Base-by-base conservation (phyloP, 2,113 vertebrate genomes). In the Echinops telfairi region DNA sequence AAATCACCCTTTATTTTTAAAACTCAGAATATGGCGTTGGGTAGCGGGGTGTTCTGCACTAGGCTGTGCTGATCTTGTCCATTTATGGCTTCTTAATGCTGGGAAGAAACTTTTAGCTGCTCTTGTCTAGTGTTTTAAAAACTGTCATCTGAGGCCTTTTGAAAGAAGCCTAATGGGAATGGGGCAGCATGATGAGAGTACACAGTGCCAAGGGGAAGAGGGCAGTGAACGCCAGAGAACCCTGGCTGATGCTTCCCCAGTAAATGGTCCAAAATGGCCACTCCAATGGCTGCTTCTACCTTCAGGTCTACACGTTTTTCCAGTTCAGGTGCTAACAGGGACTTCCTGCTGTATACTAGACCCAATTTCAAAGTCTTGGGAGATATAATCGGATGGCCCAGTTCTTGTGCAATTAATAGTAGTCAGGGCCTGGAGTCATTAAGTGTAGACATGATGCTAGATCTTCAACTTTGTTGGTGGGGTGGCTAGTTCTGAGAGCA, bases 381-480 rank as follows among this genome's bases (percentile, higher is more conserved):
- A 89, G 43, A 31, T n/a, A 68, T n/a, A 31, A 31, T 43, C 27
- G 20, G 78, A 33, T 2, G 4, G 36, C n/a, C 27, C 29, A 3
- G 47, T 8, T 71, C 68, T 78, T 25, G 31, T 17, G 27, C 8
- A 15, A 10, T 1, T 40, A 20, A 1, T 16, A 29, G 16, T 5
- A 9, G 16, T 58, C 47, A 0, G 3, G 15, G 3, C 66, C 57
- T 40, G 60, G 27, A 31, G n/a, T 89, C 43, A 12, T 4, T 6
- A 27, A 7, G 19, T 17, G 0, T 16, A 70, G 80, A 40, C 14
- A 0, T 0, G 3, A 25, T 31, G 19, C 82, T 7, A 29, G 40
- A 29, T 25, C 3, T 0, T 47, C 17, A 27, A 66, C 4, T 57
- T 47, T 17, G n/a, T 0, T 0, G 0, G 29, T 0, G 0, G 3